phyloP scores from a whole-genome alignment of 2,888 invertebrate species.

The Cyclophora albipunctata region DNA sequence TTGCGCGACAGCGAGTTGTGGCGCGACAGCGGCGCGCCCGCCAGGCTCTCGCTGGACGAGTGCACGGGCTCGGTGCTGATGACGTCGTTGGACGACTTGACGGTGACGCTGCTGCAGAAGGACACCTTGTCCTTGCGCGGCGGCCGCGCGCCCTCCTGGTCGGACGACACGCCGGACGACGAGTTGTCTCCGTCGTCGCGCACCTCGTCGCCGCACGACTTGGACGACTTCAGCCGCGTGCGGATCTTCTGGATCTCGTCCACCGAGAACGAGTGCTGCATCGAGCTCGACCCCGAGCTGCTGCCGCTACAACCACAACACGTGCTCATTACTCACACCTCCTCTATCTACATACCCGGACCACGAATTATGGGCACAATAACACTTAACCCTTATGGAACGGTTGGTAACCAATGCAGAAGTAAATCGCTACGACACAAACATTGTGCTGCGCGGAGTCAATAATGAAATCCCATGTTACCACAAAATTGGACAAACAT shows the following conservation, averaged over 20 bases:
- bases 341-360: conserved; percentile 23
- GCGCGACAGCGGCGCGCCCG: conserved; percentile 67
- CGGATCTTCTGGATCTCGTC: conserved; percentile 92
- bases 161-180: conserved; percentile 90
- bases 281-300: conserved; percentile 83
- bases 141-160: conserved; percentile 77
- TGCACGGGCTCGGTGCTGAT: conserved; percentile 73
- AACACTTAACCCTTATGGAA: too few relatives aligned
- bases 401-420: too few relatives aligned
- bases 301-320: conserved; percentile 73
- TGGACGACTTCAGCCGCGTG: conserved; percentile 88
- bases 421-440: too few relatives aligned
- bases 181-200: conserved; percentile 91
- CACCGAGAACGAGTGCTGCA: conserved; percentile 90
- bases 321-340: conserved; percentile 13
- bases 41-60: conserved; percentile 63
- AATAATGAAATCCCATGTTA: too few relatives aligned
- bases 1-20: conserved; percentile 78
- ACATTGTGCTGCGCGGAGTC: too few relatives aligned
- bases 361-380: too few relatives aligned
- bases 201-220: conserved; percentile 90
- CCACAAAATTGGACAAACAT: too few relatives aligned
- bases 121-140: conserved; percentile 64
- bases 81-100: conserved; percentile 69
- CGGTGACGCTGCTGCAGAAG: conserved; percentile 68